phyloP scores from a whole-genome alignment of 1,140 invertebrate species.

The Cyphomyrmex costatus region DNA sequence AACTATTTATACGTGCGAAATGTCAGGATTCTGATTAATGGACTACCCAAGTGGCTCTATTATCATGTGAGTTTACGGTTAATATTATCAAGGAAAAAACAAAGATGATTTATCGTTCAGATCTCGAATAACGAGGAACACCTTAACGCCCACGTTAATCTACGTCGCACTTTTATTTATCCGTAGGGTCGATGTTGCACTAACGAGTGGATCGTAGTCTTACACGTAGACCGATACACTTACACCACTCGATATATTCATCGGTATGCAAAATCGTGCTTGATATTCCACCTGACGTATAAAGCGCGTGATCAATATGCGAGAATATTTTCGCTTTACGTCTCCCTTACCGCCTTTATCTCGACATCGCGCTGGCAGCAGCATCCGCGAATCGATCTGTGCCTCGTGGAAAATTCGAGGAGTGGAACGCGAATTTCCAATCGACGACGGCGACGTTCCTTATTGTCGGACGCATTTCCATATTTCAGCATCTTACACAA shows the following conservation, averaged over 20 bases:
- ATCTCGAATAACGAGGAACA: not conserved
- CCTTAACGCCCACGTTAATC: constrained; percentile 16
- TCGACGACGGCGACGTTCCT: constrained; percentile 43
- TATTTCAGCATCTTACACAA: constrained; percentile 59
- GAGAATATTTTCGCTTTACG: constrained; percentile 55
- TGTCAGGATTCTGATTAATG: constrained; percentile 32
- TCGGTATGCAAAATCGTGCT: constrained; percentile 51
- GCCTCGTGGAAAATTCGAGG: constrained; percentile 42
- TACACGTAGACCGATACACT: not conserved
- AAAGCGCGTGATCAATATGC: constrained; percentile 55
- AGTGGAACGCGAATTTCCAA: constrained; percentile 56
- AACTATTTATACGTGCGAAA: not conserved
- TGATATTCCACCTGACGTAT: constrained; percentile 47
- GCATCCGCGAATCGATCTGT: constrained; percentile 45
- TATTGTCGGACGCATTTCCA: constrained; percentile 58
- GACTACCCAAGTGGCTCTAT: not conserved
- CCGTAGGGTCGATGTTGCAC: not conserved
- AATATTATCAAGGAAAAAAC: not conserved
- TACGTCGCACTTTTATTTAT: not conserved
- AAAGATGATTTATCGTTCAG: constrained; percentile 18
- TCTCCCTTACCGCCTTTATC: constrained; percentile 59
- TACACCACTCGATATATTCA: constrained; percentile 34
- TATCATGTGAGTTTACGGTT: not conserved
- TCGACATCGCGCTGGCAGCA: constrained; percentile 25
- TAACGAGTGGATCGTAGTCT: constrained; percentile 8